Base-by-base conservation (phyloP, 2,888 invertebrate genomes). In the Spicauda simplicius region DNA sequence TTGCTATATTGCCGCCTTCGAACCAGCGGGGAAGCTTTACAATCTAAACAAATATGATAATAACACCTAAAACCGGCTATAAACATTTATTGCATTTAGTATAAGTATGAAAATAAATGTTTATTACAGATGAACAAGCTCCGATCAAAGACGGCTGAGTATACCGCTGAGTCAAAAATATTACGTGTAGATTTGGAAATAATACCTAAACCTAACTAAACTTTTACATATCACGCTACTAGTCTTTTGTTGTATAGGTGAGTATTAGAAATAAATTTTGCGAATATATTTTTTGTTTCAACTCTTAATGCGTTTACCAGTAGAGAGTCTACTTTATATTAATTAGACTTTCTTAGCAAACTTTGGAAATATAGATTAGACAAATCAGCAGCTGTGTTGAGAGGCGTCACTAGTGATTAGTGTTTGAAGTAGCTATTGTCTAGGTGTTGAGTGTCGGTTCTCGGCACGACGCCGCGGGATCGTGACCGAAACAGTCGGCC, bases 401-500 rank as follows among this genome's bases (percentile, higher is more conserved):
- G 60, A 50, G 14, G 37, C 52, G 52, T 45, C 53, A 12, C 53
- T 59, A 30, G 25, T n/a, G 41, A 58, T 33, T 54, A 41, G 41
- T 52, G 64, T 53, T 53, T 41, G 25, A 65, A 53, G 64, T 58
- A 61, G 70, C 72, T 76, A 83, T 83, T 80, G 76, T 81, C 76
- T 80, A 82, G 79, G 78, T 71, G 72, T 75, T 73, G 78, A 77
- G 72, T 74, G 53, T 69, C 68, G 62, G 76, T 72, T 73, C 76
- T 74, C 73, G 73, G 83, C 87, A 86, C 87, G 86, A 87, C 74
- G 76, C 76, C 73, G 77, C 81, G 78, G 80, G 83, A 81, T 90
- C 90, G 90, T 87, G 91, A 88, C 84, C 83, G 75, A 80, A 76
- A 70, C 82, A 77, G 84, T 80, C 82, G 83, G 82, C 90, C 89